These are phyloP conservation scores for Platypus cylindrus DNA, from an alignment of 2,888 invertebrate species.

Conservation along the genomic window DNA sequence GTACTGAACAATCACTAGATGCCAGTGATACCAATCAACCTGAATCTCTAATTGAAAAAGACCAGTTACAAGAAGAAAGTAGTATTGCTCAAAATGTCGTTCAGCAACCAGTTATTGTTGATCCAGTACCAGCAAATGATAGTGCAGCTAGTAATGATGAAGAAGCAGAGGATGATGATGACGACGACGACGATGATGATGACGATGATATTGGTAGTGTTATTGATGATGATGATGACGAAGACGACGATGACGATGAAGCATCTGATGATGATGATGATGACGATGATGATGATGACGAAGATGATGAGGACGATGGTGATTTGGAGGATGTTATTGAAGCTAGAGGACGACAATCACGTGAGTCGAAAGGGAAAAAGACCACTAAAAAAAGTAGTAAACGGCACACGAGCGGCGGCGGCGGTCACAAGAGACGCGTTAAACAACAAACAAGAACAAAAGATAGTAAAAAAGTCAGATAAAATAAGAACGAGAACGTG, in stretches of 20 bases:
- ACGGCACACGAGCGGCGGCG: constrained; percentile 31
- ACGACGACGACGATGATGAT: constrained; percentile 40
- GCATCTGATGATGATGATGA: constrained; percentile 47
- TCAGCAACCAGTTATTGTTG: constrained; percentile 27
- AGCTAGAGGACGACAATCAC: constrained; percentile 63
- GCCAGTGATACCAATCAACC: constrained; percentile 6
- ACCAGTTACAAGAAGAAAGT: constrained; percentile 25
- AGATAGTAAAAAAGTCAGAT: constrained; percentile 27
- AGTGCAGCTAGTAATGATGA: constrained; percentile 36
- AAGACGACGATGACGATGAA: constrained; percentile 38
- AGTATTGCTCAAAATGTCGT: constrained; percentile 22
- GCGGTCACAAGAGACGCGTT: too few species aligned
- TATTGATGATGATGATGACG: constrained; percentile 47
- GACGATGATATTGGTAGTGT: constrained; percentile 36
- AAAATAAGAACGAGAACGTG: neutral
- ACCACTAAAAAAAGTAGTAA: constrained; percentile 18
- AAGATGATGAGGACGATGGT: constrained; percentile 50
- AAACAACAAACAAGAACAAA: constrained; percentile 17
- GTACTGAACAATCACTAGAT: constrained; percentile 17
- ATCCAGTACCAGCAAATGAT: constrained; percentile 32
- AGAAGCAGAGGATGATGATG: constrained; percentile 47
- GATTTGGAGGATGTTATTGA: constrained; percentile 57
- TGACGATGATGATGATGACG: constrained; percentile 48
- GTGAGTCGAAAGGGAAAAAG: constrained; percentile 56
- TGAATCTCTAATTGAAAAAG: constrained; percentile 28